Percentiles rank a stretch among this genome's conserved stretches.
phyloP scores from a whole-genome alignment of 2,797 vertebrate genomes.

The Sebastes kiyomatsui region DNA sequence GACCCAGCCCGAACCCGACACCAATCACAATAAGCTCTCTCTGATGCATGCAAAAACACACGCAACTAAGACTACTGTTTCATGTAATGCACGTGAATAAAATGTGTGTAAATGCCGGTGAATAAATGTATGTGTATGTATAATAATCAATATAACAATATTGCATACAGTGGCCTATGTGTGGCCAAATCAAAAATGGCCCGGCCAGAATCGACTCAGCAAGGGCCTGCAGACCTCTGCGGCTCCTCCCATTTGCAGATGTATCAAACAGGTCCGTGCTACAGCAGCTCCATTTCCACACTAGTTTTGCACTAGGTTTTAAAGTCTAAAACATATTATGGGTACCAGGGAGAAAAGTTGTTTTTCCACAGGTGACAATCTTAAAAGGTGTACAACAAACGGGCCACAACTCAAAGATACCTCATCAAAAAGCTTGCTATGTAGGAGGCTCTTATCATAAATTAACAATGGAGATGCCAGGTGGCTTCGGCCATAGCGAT shows the following conservation, averaged over 20 bases:
- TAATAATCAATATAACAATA: neutral
- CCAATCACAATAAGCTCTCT: neutral
- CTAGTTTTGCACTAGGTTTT: neutral
- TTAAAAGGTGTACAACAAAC: neutral
- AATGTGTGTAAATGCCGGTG: neutral
- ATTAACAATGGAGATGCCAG: neutral
- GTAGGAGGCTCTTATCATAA: neutral
- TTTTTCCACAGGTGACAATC: neutral
- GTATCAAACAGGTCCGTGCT: neutral
- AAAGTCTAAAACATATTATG: neutral
- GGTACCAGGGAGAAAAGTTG: neutral
- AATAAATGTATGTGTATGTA: too few species aligned
- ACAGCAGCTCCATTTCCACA: neutral
- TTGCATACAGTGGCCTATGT: neutral
- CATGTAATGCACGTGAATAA: neutral
- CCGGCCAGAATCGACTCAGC: neutral
- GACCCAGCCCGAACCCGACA: neutral
- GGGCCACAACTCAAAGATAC: neutral
- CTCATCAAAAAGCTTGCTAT: neutral
- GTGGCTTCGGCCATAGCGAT: neutral
- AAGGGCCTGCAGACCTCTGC: neutral
- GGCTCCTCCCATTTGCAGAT: neutral
- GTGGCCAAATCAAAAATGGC: neutral
- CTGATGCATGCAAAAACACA: neutral
- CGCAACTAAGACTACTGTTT: neutral